Evolutionary conservation across 2,888 invertebrate genomes (phyloP).

Genomic region (Acronicta alni): DNA sequence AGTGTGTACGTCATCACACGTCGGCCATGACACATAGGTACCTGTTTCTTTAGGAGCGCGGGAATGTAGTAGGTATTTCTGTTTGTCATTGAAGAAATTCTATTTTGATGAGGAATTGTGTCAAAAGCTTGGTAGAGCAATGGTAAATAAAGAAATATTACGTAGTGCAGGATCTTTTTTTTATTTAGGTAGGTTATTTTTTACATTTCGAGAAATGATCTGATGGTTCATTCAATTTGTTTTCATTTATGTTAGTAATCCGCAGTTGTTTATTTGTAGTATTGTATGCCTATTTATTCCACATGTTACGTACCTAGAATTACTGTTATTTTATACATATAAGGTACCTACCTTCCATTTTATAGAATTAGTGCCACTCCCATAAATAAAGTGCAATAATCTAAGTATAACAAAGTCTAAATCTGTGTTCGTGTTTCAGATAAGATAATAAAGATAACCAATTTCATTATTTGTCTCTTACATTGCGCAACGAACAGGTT

Average conservation of each 20-base stretch:
- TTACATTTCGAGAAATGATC: no score
- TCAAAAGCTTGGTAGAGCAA: slow-evolving; percentile 7
- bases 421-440: background rate
- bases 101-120: slow-evolving; percentile 21
- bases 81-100: slow-evolving; percentile 17
- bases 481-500: slow-evolving; percentile 9
- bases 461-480: background rate
- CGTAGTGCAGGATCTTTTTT: no score
- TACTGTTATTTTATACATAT: no score
- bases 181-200: no score
- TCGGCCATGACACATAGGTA: slow-evolving; percentile 43
- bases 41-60: slow-evolving; percentile 43
- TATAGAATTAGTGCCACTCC: no score
- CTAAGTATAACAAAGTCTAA: background rate
- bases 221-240: no score
- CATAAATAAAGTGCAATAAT: no score
- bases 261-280: no score
- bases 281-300: no score
- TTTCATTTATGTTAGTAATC: no score
- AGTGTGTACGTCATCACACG: slow-evolving; percentile 54
- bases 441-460: background rate
- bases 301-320: no score
- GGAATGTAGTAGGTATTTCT: slow-evolving; percentile 38
- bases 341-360: no score
- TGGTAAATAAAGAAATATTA: background rate